Percentiles rank a stretch among this genome's conserved stretches.
phyloP scores from a whole-genome alignment of 92 coral and sea anemone genomes.

The Porites rus region DNA sequence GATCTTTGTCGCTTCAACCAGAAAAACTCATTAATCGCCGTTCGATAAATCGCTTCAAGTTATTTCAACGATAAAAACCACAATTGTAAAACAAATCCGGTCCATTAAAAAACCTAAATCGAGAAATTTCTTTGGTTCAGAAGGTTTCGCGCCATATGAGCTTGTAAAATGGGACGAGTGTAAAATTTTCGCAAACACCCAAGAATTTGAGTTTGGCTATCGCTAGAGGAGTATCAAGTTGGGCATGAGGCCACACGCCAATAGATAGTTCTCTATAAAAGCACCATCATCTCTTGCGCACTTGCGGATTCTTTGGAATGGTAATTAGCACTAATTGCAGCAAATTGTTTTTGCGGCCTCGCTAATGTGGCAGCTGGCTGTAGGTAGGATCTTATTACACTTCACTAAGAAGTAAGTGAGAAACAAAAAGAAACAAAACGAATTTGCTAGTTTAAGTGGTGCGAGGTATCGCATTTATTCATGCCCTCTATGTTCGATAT shows the following conservation, averaged over 20 bases:
- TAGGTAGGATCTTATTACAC: constrained; percentile 34
- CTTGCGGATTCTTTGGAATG: constrained; percentile 63
- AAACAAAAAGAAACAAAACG: constrained; percentile 30
- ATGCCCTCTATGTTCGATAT: background rate
- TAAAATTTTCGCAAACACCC: constrained; percentile 24
- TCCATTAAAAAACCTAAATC: constrained; percentile 31
- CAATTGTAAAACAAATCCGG: constrained; percentile 49
- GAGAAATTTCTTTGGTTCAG: constrained; percentile 7
- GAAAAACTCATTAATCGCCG: constrained; percentile 39
- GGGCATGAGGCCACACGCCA: constrained; percentile 7
- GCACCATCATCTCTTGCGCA: constrained; percentile 1
- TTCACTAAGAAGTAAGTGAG: constrained; percentile 24
- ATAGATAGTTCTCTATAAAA: constrained; percentile 21
- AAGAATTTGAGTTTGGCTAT: constrained; percentile 19
- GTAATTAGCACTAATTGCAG: constrained; percentile 44
- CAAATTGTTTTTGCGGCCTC: constrained; percentile 48
- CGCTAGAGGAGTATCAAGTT: constrained; percentile 14
- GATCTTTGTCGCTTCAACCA: constrained; percentile 5
- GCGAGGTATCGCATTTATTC: constrained; percentile 16
- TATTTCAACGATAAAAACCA: constrained; percentile 45
- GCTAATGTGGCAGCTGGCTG: constrained; percentile 58
- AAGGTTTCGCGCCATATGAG: constrained; percentile 35
- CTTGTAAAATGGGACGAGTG: background rate
- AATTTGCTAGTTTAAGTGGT: constrained; percentile 35
- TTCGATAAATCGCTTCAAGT: constrained; percentile 44